Evolutionary conservation across 2,888 invertebrate genomes (phyloP).

Genomic region (Nipponacmea schrenckii): DNA sequence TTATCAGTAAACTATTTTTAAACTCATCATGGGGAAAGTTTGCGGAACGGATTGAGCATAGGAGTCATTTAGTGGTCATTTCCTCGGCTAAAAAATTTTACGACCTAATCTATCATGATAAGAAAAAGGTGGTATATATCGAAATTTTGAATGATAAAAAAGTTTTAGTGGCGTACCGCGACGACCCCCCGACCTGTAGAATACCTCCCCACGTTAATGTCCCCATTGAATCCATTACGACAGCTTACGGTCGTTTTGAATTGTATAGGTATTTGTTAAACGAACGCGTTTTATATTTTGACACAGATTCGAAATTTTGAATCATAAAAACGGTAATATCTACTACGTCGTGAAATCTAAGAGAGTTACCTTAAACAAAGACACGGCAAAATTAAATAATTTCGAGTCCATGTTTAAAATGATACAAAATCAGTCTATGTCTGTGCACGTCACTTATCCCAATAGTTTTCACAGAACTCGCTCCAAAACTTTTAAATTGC

Average conservation of each 20-base stretch:
- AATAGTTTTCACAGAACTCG: too few relatives aligned
- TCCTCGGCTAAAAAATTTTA: not conserved
- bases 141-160: not conserved
- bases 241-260: conserved; percentile 57
- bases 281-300: conserved; percentile 58
- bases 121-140: not conserved
- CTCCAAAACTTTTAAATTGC: too few relatives aligned
- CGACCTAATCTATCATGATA: not conserved
- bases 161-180: not conserved
- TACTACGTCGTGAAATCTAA: conserved; percentile 21
- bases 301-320: conserved; percentile 64
- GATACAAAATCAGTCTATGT: too few relatives aligned
- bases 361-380: too few relatives aligned
- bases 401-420: too few relatives aligned
- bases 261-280: conserved; percentile 54
- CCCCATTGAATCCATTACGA: conserved; percentile 62
- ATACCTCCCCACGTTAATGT: not conserved
- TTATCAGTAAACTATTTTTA: not conserved
- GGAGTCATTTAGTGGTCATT: not conserved
- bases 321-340: conserved; percentile 17
- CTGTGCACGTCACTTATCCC: too few relatives aligned
- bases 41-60: not conserved
- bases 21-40: not conserved
- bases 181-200: too few relatives aligned
- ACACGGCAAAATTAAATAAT: too few relatives aligned